Conservation (phyloP, 1,140 invertebrate genomes). For the Aphidius gifuensis region DNA sequence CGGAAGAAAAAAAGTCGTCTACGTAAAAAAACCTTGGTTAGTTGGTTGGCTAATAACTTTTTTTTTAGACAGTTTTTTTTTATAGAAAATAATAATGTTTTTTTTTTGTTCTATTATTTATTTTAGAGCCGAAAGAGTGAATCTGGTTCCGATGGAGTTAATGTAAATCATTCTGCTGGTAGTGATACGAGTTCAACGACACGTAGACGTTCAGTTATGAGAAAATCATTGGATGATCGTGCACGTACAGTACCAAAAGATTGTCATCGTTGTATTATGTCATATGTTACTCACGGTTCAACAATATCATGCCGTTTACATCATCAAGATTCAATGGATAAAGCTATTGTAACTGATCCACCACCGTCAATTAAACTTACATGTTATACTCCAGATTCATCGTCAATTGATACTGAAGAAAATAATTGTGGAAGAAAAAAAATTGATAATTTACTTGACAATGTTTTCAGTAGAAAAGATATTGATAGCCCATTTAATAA, state of each 20-base stretch:
- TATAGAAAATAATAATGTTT: background rate
- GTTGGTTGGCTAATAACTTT: constrained; percentile 22
- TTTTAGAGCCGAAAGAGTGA: constrained; percentile 58
- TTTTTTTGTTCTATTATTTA: background rate
- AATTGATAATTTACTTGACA: constrained; percentile 40
- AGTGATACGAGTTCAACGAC: constrained; percentile 44
- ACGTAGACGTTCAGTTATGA: constrained; percentile 37
- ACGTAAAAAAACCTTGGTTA: constrained; percentile 60
- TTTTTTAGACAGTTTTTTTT: background rate
- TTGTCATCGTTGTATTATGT: constrained; percentile 36
- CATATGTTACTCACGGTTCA: constrained; percentile 64
- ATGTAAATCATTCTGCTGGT: constrained; percentile 42
- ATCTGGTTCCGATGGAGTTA: constrained; percentile 59
- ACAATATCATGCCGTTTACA: constrained; percentile 62
- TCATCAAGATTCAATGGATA: constrained; percentile 56
- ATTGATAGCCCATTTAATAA: constrained; percentile 34
- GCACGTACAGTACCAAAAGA: constrained; percentile 30
- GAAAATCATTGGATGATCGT: constrained; percentile 38
- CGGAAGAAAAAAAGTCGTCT: constrained; percentile 67
- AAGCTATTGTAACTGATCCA: constrained; percentile 61
- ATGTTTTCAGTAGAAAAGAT: constrained; percentile 38
- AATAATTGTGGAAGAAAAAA: constrained; percentile 35
- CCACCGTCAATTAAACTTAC: constrained; percentile 50
- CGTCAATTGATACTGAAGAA: constrained; percentile 51
- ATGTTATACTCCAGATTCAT: constrained; percentile 38